Base-by-base conservation (phyloP, 30 jellyfish, hydroid and myxozoan species). In the Hydractinia echinata region DNA sequence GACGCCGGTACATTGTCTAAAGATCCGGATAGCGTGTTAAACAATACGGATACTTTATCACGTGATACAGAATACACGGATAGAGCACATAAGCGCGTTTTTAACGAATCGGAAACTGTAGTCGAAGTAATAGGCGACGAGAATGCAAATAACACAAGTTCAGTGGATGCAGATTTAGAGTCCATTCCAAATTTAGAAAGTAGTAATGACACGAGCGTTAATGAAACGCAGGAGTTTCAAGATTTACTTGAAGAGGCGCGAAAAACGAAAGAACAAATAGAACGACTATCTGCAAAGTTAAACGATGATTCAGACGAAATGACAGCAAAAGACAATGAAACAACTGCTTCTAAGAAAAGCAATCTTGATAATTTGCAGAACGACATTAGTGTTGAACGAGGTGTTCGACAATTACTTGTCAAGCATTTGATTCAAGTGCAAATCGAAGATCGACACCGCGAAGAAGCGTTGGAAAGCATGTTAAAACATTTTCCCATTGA, bases 381-480 rank as follows among this genome's bases (percentile, higher is more conserved):
- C 51, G 85, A 77, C 48, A 77, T 77, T 0, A 77, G 73, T 49
- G 85, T 81, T 8, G 88, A 81, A 61, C 55, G 85, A 13, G 88
- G 88, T 39, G 88, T 81, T 16, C 73, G 88, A 67, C 88, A 68
- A 67, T 73, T 64, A 8, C 88, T 81, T 8, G 85, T 81, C 1
- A 68, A 81, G 51, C 88, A 81, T 81, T 67, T 81, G 48, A 68
- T 81, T 19, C 84, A 81, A 48, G 88, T 68, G 51, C 67, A 81
- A 50, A 68, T 81, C 67, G 86, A 81, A 11, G 85, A 66, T 53
- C 84, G 61, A 5, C 50, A 68, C 13, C 55, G 56, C 55, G 88
- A 66, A 67, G 85, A 68, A 62, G 88, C 88, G 10, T 48, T 81
- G 8, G 88, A 81, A 67, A 68, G 76, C 11, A 52, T 81, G 85